Percentiles rank a stretch among this genome's conserved stretches.
These are phyloP conservation scores for Egretta garzetta DNA, from an alignment of 2,113 vertebrate genomes.

Conservation along the genomic window DNA sequence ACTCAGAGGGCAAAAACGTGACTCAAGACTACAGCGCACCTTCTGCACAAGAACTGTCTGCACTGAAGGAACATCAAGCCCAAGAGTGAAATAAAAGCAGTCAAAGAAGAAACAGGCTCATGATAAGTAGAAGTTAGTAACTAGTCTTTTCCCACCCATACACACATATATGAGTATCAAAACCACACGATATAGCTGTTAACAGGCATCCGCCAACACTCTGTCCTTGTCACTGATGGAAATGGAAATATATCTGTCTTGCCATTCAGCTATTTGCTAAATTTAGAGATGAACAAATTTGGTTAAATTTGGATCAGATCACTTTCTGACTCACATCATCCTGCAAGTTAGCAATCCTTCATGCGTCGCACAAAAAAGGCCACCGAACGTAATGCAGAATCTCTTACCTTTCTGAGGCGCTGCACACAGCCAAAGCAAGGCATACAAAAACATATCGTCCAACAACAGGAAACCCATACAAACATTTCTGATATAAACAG, in stretches of 20 bases:
- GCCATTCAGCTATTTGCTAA: constrained; percentile 44
- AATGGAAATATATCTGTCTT: constrained; percentile 23
- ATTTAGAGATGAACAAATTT: constrained; percentile 29
- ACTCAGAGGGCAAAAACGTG: background rate
- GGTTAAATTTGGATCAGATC: constrained; percentile 32
- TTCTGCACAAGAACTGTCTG: background rate
- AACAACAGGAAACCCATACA: background rate
- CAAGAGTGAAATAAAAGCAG: background rate
- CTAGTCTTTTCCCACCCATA: constrained; percentile 23
- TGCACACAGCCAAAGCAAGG: background rate
- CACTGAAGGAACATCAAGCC: background rate
- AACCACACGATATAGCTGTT: background rate
- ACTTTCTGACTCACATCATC: constrained; percentile 40
- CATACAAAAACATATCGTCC: background rate
- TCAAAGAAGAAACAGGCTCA: constrained; percentile 9
- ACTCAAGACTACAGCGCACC: background rate
- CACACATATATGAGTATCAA: constrained; percentile 10
- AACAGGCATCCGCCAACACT: constrained; percentile 53
- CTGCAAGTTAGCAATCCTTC: background rate
- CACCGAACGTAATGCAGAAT: background rate
- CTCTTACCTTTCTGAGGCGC: background rate
- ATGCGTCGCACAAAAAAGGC: background rate
- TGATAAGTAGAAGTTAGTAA: constrained; percentile 31
- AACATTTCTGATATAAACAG: background rate
- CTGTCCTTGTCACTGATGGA: constrained; percentile 44